Evolutionary conservation across 1,140 invertebrate genomes (phyloP).

Genomic region (Lithobius niger): DNA sequence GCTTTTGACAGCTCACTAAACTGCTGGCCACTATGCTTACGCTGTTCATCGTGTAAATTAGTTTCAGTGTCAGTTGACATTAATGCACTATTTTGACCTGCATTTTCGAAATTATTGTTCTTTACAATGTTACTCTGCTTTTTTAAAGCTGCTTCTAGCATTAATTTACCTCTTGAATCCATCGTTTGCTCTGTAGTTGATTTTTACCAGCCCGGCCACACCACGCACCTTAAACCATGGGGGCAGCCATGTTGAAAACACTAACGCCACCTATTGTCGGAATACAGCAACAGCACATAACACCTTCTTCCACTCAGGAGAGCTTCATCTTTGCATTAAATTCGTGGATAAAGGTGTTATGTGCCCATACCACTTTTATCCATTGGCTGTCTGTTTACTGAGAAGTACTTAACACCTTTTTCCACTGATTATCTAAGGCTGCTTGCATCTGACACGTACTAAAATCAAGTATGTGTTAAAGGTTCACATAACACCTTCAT

Average conservation of each 20-base stretch:
- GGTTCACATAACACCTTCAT: too few species aligned
- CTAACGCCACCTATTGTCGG: background rate
- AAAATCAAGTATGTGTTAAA: background rate
- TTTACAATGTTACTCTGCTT: background rate
- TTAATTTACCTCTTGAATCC: background rate
- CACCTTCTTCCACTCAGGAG: too few species aligned
- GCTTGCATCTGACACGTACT: too few species aligned
- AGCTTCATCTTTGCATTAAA: too few species aligned
- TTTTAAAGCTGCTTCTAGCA: background rate
- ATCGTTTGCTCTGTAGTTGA: background rate
- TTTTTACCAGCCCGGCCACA: background rate
- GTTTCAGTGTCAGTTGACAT: background rate
- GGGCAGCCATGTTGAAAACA: background rate
- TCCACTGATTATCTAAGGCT: background rate
- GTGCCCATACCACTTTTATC: too few species aligned
- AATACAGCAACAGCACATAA: too few species aligned
- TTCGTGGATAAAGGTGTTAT: background rate
- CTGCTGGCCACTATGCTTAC: background rate
- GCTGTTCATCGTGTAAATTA: background rate
- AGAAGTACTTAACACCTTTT: too few species aligned
- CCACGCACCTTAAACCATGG: background rate
- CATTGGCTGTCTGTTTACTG: background rate
- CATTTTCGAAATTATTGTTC: background rate
- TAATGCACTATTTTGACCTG: background rate
- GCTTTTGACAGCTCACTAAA: background rate